Evolutionary conservation across 2,888 invertebrate genomes (phyloP).

Genomic region (Yponomeuta sedellus): DNA sequence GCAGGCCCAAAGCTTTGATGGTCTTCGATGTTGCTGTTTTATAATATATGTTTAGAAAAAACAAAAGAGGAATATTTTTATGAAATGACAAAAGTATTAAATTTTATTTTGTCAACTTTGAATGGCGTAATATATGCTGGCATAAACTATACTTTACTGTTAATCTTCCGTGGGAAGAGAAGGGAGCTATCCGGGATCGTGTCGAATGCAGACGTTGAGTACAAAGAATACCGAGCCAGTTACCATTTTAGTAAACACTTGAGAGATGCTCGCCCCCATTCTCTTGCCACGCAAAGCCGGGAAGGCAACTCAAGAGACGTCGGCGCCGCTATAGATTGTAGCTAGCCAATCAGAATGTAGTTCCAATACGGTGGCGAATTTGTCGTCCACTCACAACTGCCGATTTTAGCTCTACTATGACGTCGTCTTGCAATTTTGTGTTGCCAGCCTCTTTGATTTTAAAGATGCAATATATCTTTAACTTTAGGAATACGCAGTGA

Average conservation of each 20-base stretch:
- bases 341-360: too few species aligned
- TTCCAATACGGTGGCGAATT: too few species aligned
- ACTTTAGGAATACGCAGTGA: slow-evolving; percentile 62
- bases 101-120: slow-evolving; percentile 50
- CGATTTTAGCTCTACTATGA: too few species aligned
- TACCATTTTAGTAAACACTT: slow-evolving; percentile 50
- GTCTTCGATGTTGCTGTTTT: slow-evolving; percentile 57
- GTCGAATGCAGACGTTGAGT: slow-evolving; percentile 37
- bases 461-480: slow-evolving; percentile 58
- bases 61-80: slow-evolving; percentile 59
- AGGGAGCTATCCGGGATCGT: slow-evolving; percentile 33
- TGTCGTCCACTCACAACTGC: too few species aligned
- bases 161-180: slow-evolving; percentile 50
- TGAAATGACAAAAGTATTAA: slow-evolving; percentile 72
- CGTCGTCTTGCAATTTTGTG: too few species aligned
- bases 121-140: slow-evolving; percentile 48
- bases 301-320: too few species aligned
- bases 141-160: slow-evolving; percentile 39
- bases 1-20: slow-evolving; percentile 44
- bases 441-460: slow-evolving; percentile 26
- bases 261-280: slow-evolving; percentile 34
- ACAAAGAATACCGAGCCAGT: slow-evolving; percentile 68
- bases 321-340: too few species aligned
- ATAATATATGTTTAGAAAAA: slow-evolving; percentile 35
- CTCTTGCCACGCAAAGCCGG: slow-evolving; percentile 40